These are phyloP conservation scores for Spicauda simplicius DNA, from an alignment of 2,888 invertebrate genomes.

Conservation along the genomic window DNA sequence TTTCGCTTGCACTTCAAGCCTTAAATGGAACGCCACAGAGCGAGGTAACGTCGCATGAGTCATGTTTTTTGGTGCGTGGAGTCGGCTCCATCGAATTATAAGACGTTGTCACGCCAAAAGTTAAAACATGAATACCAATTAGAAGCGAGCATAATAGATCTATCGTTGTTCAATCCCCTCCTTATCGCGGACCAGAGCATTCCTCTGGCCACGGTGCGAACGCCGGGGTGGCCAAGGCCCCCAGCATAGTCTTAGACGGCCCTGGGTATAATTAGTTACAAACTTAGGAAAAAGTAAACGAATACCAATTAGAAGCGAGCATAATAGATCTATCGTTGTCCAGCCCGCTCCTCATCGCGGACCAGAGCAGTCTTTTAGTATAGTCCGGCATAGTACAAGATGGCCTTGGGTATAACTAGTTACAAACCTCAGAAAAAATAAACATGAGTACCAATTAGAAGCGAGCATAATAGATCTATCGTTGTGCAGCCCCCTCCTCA, in stretches of 20 bases:
- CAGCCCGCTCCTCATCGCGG: conserved; percentile 80
- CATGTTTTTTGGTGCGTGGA: too few species aligned
- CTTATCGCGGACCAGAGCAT: conserved; percentile 86
- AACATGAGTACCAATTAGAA: conserved; percentile 22
- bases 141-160: conserved; percentile 66
- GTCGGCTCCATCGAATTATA: too few species aligned
- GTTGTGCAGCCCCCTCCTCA: conserved; percentile 76
- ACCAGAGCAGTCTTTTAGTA: conserved; percentile 86
- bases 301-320: conserved; percentile 1
- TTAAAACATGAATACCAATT: conserved; percentile 22
- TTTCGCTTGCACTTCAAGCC: too few species aligned
- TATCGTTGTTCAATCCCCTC: conserved; percentile 78
- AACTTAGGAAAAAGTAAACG: too few species aligned
- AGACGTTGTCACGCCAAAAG: too few species aligned
- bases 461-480: conserved; percentile 77
- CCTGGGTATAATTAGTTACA: too few species aligned
- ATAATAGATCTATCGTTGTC: conserved; percentile 79
- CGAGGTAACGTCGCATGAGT: too few species aligned
- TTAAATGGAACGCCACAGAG: too few species aligned
- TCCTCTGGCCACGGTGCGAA: conserved; percentile 87
- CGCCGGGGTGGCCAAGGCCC: conserved; percentile 90
- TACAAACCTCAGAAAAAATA: too few species aligned
- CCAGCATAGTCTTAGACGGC: too few species aligned
- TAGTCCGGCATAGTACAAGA: too few species aligned
- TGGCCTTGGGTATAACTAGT: too few species aligned